Conservation (phyloP, 37 sponge, comb jelly and placozoan species). For the Mnemiopsis leidyi region DNA sequence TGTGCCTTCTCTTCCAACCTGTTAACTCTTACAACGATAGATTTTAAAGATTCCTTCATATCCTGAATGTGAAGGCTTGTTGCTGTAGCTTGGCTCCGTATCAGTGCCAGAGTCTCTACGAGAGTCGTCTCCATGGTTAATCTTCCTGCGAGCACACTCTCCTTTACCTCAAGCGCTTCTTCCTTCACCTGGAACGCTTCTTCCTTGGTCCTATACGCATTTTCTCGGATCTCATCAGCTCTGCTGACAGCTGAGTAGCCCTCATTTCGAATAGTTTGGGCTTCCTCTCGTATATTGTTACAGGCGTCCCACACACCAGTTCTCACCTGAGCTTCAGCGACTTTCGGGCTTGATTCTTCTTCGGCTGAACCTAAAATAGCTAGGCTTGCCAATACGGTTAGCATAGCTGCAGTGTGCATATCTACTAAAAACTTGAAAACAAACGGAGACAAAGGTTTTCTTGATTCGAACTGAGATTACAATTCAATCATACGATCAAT, state of each 20-base stretch:
- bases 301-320: not conserved
- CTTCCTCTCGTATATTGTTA: not conserved
- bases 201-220: not conserved
- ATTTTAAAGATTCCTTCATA: not conserved
- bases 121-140: not conserved
- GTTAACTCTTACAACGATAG: not conserved
- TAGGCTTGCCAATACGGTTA: not conserved
- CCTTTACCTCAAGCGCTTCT: not conserved
- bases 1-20: not conserved
- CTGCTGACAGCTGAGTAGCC: not conserved
- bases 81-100: not conserved
- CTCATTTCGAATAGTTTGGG: no score
- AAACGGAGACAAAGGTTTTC: no score
- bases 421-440: not conserved
- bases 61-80: not conserved
- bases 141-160: not conserved
- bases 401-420: not conserved
- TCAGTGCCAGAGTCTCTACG: not conserved
- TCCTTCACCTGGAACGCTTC: not conserved
- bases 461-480: no score
- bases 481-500: no score
- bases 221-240: not conserved
- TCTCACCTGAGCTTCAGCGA: not conserved
- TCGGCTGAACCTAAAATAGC: not conserved
- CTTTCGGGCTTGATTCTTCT: not conserved